These are phyloP conservation scores for Drosophila suzukii DNA, from an alignment of 1,140 invertebrate species.

Conservation along the genomic window DNA sequence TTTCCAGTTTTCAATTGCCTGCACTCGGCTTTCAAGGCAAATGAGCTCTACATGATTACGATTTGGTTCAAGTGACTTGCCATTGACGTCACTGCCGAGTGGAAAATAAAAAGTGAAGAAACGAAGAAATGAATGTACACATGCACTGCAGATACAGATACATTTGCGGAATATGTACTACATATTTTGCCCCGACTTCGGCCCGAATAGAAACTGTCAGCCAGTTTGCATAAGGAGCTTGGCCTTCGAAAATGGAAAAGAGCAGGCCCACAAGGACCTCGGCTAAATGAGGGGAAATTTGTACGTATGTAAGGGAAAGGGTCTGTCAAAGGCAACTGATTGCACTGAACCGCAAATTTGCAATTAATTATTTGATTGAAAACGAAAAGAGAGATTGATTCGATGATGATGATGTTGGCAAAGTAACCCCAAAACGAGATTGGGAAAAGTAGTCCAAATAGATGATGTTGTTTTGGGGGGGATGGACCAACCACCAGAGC, in stretches of 20 bases:
- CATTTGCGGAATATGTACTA: neutral
- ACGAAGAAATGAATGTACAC: slow-evolving; percentile 39
- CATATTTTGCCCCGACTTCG: neutral
- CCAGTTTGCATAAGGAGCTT: slow-evolving; percentile 35
- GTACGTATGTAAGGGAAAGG: neutral
- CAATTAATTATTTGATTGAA: slow-evolving; percentile 52
- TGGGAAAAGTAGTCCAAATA: slow-evolving; percentile 1
- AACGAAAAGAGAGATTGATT: slow-evolving; percentile 41
- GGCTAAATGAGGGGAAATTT: neutral
- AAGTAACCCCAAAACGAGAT: slow-evolving; percentile 15
- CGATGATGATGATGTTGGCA: slow-evolving; percentile 40
- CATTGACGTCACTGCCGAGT: slow-evolving; percentile 54
- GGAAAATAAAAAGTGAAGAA: slow-evolving; percentile 9
- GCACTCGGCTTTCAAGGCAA: slow-evolving; percentile 63
- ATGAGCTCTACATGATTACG: slow-evolving; percentile 78
- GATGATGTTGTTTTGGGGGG: neutral
- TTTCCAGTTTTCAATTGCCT: slow-evolving; percentile 67
- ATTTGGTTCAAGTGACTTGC: slow-evolving; percentile 64
- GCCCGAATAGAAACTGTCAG: slow-evolving; percentile 38
- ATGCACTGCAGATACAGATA: neutral
- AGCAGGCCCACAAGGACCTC: slow-evolving; percentile 7
- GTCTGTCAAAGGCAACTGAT: slow-evolving; percentile 32
- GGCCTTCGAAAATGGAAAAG: slow-evolving; percentile 23
- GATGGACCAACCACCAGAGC: no score
- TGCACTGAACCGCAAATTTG: slow-evolving; percentile 44